Percentiles rank a stretch among this genome's conserved stretches.
Evolutionary conservation across 2,797 vertebrate species (phyloP).

Genomic region (Tadarida brasiliensis): DNA sequence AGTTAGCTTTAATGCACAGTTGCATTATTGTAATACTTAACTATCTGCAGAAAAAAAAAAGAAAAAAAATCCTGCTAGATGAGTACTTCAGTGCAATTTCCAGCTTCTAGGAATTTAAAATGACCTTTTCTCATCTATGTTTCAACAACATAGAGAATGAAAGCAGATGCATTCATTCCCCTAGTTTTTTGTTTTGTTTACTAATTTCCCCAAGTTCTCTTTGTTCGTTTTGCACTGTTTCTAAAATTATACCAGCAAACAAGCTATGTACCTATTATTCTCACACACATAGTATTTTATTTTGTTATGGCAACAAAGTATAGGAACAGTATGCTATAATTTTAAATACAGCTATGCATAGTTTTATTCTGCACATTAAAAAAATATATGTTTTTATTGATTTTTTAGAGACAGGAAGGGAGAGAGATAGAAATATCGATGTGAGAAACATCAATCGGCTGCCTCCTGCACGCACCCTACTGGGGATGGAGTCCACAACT

Average conservation of each 20-base stretch:
- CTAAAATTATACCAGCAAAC: constrained; percentile 6
- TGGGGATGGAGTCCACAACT: too few relatives aligned
- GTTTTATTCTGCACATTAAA: neutral
- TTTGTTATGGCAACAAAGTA: constrained; percentile 25
- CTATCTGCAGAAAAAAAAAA: neutral
- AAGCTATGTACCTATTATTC: neutral
- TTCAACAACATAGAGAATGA: neutral
- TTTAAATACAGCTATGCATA: neutral
- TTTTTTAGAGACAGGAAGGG: too few relatives aligned
- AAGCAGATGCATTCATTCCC: neutral
- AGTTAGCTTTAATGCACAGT: neutral
- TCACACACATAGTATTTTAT: neutral
- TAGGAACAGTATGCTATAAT: neutral
- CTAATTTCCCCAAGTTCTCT: neutral
- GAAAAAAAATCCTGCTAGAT: neutral
- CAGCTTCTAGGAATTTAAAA: neutral
- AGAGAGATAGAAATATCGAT: too few relatives aligned
- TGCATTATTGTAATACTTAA: constrained; percentile 33
- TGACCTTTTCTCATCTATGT: neutral
- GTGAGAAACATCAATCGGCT: too few relatives aligned
- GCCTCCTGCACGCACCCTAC: too few relatives aligned
- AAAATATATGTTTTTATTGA: too few relatives aligned
- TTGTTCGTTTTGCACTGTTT: neutral
- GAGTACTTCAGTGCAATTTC: neutral
- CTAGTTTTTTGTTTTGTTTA: neutral